Evolutionary conservation across 1,140 invertebrate genomes (phyloP), one percentile per base, ranked within the genome.

Genomic region (Chelonus insularis): DNA sequence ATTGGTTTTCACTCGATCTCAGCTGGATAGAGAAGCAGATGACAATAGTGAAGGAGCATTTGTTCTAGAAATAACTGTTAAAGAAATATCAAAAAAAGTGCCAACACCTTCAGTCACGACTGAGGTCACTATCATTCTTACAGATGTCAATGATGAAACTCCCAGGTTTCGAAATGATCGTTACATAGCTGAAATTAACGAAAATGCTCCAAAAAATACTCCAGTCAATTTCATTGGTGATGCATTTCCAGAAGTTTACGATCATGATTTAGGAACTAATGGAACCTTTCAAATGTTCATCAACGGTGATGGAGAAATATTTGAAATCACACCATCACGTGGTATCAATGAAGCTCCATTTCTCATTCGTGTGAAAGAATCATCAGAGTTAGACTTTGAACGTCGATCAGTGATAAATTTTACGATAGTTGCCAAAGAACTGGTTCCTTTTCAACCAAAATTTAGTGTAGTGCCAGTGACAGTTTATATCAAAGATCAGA

Each of bases 121-220:
- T 0, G 92, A 97, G 81, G 90, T 97, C 0, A 97, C 94, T 0
- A 87, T 98, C 29, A 94, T 96, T 57, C 83, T 98, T 6, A 90
- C 88, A n/a, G 96, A 98, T 82, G 89, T 97, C 0, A 97, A 98
- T 76, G 96, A 98, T 82, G 94, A 97, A 82, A 89, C 86, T 1
- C 95, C 96, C 5, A 87, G 82, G 36, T 98, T 98, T 74, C 84
- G 88, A 36, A 92, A 88, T 69, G 68, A 81, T 0, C 76, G 83
- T 57, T 98, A 98, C 80, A 83, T 90, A 12, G 94, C 92, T 23
- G 93, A 96, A 82, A 89, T 98, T 29, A 88, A 91, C 39, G 96
- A 98, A 82, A 96, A 97, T 81, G 88, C 94, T 45, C 94, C 94
- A 67, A 85, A 87, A 58, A 95, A 94, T 71, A 95, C 94, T 3